Percentiles rank a stretch among this genome's conserved stretches.
These are phyloP conservation scores for Bombus pyrosoma DNA, from an alignment of 1,140 invertebrate species.

Conservation along the genomic window DNA sequence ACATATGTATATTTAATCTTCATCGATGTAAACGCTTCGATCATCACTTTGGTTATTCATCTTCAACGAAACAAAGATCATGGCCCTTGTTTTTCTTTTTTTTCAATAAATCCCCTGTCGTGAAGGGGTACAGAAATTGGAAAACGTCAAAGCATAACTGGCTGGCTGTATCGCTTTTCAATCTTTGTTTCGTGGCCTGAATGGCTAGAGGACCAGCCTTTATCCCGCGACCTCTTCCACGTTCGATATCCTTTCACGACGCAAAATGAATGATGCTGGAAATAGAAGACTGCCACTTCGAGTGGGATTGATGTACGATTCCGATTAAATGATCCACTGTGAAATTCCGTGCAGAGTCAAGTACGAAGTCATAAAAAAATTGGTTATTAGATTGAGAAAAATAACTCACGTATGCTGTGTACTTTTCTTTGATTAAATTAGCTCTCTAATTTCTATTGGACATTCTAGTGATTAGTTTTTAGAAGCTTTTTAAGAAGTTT, in stretches of 20 bases:
- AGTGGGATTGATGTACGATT: constrained; percentile 31
- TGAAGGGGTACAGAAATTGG: constrained; percentile 17
- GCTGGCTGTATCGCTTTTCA: constrained; percentile 32
- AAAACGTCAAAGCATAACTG: constrained; percentile 46
- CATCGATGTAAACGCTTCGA: background rate
- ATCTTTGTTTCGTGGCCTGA: constrained; percentile 40
- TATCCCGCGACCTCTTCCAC: constrained; percentile 19
- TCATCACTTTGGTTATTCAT: background rate
- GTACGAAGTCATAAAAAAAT: background rate
- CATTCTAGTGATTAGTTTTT: too few relatives aligned
- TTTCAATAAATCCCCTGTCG: constrained; percentile 3
- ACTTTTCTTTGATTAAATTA: background rate
- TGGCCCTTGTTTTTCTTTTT: background rate
- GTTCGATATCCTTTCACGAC: constrained; percentile 36
- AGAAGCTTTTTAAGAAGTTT: too few relatives aligned
- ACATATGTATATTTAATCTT: background rate
- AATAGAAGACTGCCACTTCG: constrained; percentile 23
- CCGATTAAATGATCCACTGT: constrained; percentile 6
- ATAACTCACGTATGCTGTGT: too few relatives aligned
- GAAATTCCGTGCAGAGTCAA: background rate
- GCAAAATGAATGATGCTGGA: constrained; percentile 21
- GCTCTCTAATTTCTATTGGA: too few relatives aligned
- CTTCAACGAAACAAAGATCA: constrained; percentile 4
- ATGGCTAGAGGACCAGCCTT: constrained; percentile 25
- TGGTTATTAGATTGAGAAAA: background rate